Evolutionary conservation across 2,888 invertebrate genomes (phyloP).

Genomic region (Spilarctia lutea): DNA sequence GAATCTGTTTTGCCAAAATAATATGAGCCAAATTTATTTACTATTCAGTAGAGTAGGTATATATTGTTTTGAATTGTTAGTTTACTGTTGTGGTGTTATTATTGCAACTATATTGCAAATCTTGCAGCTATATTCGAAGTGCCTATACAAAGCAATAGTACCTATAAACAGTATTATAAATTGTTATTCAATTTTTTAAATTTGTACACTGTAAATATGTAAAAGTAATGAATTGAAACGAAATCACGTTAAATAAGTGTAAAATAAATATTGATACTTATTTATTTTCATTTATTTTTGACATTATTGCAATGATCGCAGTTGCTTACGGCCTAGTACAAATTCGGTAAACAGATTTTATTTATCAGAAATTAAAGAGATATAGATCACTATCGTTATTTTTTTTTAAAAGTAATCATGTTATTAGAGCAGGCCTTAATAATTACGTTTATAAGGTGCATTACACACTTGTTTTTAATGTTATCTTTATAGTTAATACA

Average conservation of each 20-base stretch:
- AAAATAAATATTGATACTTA: background rate
- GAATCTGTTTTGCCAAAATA: constrained; percentile 42
- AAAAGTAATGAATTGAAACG: constrained; percentile 22
- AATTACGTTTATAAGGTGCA: background rate
- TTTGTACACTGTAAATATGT: constrained; percentile 38
- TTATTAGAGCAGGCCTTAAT: background rate
- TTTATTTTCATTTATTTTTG: background rate
- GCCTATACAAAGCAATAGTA: constrained; percentile 51
- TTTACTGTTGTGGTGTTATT: background rate
- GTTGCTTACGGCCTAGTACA: background rate
- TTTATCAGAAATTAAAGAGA: background rate
- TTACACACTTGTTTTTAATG: constrained; percentile 13
- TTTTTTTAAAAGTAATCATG: too few relatives aligned
- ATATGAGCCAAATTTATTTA: constrained; percentile 46
- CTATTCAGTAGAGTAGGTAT: constrained; percentile 7
- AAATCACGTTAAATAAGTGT: constrained; percentile 8
- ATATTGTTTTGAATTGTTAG: constrained; percentile 20
- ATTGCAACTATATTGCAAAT: constrained; percentile 7
- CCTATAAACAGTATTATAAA: constrained; percentile 46
- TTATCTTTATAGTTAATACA: background rate
- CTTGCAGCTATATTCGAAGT: constrained; percentile 45
- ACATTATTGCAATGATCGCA: background rate
- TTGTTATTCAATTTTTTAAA: constrained; percentile 38
- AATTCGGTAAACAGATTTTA: background rate
- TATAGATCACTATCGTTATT: background rate